Conservation (phyloP, 2,797 vertebrate genomes). For the Sebastes aleutianus region DNA sequence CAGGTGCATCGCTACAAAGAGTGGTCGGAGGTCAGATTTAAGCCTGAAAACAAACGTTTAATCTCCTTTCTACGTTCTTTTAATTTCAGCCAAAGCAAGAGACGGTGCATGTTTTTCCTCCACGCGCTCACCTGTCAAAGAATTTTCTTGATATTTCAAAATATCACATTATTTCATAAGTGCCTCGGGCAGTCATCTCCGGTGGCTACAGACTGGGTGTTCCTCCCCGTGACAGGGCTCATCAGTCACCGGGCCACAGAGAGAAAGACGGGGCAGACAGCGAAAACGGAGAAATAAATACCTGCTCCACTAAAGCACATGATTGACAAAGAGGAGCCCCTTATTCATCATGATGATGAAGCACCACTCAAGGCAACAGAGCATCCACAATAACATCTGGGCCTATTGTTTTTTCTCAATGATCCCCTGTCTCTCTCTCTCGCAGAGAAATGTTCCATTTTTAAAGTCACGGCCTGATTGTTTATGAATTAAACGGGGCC, state of each 20-base stretch:
- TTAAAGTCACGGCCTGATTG: background rate
- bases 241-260: slow-evolving; percentile 61
- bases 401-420: slow-evolving; percentile 38
- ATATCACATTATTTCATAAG: background rate
- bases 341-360: slow-evolving; percentile 63
- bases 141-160: background rate
- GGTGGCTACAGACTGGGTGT: slow-evolving; percentile 41
- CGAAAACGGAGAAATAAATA: slow-evolving; percentile 61
- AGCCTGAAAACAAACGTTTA: background rate
- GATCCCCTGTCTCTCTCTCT: slow-evolving; percentile 26
- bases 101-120: background rate
- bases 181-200: slow-evolving; percentile 8
- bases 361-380: slow-evolving; percentile 38
- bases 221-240: slow-evolving; percentile 53
- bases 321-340: slow-evolving; percentile 55
- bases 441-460: slow-evolving; percentile 6
- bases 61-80: background rate
- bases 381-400: slow-evolving; percentile 36
- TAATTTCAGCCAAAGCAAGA: background rate
- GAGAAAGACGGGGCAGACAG: slow-evolving; percentile 4
- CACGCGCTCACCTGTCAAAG: background rate
- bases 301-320: slow-evolving; percentile 57
- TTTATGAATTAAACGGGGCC: background rate
- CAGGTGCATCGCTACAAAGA: background rate
- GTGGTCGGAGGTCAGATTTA: background rate